Conservation (phyloP, 37 sponge, comb jelly and placozoan genomes). For the Halichondria panicea region DNA sequence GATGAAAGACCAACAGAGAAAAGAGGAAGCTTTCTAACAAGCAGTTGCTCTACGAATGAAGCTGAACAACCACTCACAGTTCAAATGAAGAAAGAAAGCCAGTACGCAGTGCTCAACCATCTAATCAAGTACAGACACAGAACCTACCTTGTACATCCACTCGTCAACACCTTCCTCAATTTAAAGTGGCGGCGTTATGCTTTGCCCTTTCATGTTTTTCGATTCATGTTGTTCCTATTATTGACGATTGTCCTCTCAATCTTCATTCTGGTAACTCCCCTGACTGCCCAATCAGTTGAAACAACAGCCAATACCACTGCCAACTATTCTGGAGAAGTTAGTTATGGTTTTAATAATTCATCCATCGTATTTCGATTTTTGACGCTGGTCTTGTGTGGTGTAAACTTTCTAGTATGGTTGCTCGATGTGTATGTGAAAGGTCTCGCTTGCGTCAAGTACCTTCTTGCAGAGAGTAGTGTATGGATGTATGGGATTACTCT, state of each 20-base stretch:
- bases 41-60: too few species aligned
- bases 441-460: neutral
- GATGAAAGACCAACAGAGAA: conserved; percentile 10
- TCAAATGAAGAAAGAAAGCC: too few species aligned
- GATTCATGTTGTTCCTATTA: conserved; percentile 27
- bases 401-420: conserved; percentile 18
- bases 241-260: conserved; percentile 54
- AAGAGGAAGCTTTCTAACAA: too few species aligned
- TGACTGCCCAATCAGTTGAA: neutral
- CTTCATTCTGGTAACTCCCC: conserved; percentile 40
- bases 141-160: conserved; percentile 57
- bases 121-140: conserved; percentile 51
- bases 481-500: conserved; percentile 20
- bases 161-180: conserved; percentile 53
- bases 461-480: neutral
- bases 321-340: neutral
- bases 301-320: neutral
- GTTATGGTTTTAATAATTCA: neutral
- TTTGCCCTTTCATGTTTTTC: conserved; percentile 2
- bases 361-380: conserved; percentile 27
- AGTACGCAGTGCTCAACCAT: conserved; percentile 24
- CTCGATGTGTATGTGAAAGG: conserved; percentile 6
- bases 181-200: conserved; percentile 71
- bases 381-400: conserved; percentile 4
- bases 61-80: too few species aligned